These are phyloP conservation scores for Scalopus aquaticus DNA, from an alignment of 2,113 vertebrate genomes.

Conservation along the genomic window DNA sequence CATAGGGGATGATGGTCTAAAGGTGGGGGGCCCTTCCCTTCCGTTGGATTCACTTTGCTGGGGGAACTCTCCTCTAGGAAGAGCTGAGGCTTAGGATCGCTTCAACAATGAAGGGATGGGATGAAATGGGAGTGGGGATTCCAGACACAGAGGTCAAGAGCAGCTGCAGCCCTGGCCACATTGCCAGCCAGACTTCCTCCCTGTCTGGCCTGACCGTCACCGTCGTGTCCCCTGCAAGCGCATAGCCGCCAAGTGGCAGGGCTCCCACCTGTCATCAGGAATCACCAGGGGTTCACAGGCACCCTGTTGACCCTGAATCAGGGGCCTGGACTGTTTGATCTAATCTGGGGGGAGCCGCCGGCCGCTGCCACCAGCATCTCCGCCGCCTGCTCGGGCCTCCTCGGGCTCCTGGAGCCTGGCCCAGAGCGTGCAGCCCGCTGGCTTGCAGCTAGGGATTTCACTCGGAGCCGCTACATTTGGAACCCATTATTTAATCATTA, in stretches of 20 bases:
- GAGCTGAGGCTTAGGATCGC: neutral
- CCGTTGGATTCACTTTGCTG: neutral
- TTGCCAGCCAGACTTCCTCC: constrained; percentile 21
- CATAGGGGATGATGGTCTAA: neutral
- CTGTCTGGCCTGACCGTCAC: neutral
- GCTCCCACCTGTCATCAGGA: constrained; percentile 74
- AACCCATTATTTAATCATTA: constrained; percentile 83
- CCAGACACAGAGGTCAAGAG: neutral
- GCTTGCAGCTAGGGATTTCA: constrained; percentile 68
- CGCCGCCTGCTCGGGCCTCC: constrained; percentile 45
- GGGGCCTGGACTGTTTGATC: constrained; percentile 5
- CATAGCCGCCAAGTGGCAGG: constrained; percentile 30
- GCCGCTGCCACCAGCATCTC: constrained; percentile 49
- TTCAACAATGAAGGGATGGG: neutral
- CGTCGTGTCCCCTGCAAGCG: neutral
- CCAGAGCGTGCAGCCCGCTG: constrained; percentile 66
- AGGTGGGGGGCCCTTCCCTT: neutral
- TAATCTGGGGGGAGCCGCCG: neutral
- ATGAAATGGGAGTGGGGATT: neutral
- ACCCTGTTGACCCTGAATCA: neutral
- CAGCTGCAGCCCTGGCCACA: neutral
- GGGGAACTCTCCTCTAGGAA: neutral
- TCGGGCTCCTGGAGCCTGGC: constrained; percentile 64
- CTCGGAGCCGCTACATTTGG: constrained; percentile 77
- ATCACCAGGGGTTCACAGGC: constrained; percentile 28